phyloP scores from a whole-genome alignment of 2,113 vertebrate species.

The Lethenteron reissneri region DNA sequence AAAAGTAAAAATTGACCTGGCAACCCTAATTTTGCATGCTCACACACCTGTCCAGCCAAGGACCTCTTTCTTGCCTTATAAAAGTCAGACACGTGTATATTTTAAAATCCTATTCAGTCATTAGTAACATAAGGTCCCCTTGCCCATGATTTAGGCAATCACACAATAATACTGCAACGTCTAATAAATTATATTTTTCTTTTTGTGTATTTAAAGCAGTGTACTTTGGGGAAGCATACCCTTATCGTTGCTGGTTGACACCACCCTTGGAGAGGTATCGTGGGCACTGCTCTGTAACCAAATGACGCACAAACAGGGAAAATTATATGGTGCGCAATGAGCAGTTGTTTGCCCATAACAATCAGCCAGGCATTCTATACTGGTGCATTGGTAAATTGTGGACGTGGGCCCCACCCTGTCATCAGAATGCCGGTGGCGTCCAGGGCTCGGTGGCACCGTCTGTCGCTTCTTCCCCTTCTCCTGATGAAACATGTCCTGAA shows the following conservation, averaged over 20 bases:
- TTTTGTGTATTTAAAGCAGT: too few species aligned
- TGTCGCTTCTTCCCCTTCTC: slow-evolving; percentile 84
- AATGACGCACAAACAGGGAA: slow-evolving; percentile 1
- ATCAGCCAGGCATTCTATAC: background rate
- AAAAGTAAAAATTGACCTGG: too few species aligned
- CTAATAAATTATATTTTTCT: too few species aligned
- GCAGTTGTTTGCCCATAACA: background rate
- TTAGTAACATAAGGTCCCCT: too few species aligned
- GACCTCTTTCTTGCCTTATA: too few species aligned
- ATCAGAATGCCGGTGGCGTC: slow-evolving; percentile 61
- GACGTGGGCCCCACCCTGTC: slow-evolving; percentile 50
- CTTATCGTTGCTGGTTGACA: too few species aligned
- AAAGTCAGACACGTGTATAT: too few species aligned
- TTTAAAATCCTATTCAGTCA: too few species aligned
- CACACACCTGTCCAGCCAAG: too few species aligned
- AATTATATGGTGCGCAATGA: background rate
- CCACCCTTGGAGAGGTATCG: slow-evolving; percentile 53
- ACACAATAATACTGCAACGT: too few species aligned
- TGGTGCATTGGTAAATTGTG: background rate
- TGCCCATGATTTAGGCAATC: too few species aligned
- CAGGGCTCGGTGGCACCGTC: slow-evolving; percentile 81
- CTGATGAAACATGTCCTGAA: slow-evolving; percentile 87
- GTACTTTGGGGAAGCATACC: slow-evolving; percentile 42
- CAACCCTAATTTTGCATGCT: too few species aligned
- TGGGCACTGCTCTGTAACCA: slow-evolving; percentile 33